Base-by-base conservation (phyloP, 2,888 invertebrate species). In the Agrochola macilenta region DNA sequence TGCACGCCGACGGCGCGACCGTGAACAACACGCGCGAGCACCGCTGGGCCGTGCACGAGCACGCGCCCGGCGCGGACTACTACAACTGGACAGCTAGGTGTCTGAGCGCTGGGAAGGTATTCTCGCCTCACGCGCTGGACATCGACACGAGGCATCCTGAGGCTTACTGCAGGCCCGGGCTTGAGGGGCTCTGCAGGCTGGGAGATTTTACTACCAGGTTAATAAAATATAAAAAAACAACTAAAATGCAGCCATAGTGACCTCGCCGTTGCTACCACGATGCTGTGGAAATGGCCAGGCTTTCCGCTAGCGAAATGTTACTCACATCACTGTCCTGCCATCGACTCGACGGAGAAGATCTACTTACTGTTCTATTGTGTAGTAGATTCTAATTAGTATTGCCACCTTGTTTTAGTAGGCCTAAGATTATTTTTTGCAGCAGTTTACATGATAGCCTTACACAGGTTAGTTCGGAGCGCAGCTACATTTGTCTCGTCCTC, bases 81-180 rank as follows among this genome's bases (percentile, higher is more conserved):
- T 99, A 99, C 93, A 98, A 99, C 94, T 99, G 99, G 99, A 98
- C 98, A 49, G 98, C 97, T 64, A 96, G 99, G 58, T 99, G 99
- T 92, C 94, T 98, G 17, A 98, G 98, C 86, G 97, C 98, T 0
- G 99, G 98, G 9, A 92, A 91, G 0, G 91, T 96, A 74, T 98
- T 97, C 91, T 98, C 99, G 95, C 99, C 99, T 0, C 98, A 98
- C 88, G 97, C 97, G 87, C 97, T 98, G 43, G 97, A 97, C 81
- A 97, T 97, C 84, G 97, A 98, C 91, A 95, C 97, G 35, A 94
- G 97, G n/a, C 97, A 97, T 43, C 97, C 97, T 0, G 97, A 97
- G 86, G 93, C 95, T 54, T 97, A 97, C 87, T 98, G 98, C 91
- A 94, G 96, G 12, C 91, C 94, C 0, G 96, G 97, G 0, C 91